phyloP scores from a whole-genome alignment of 2,113 vertebrate genomes.

The Zosterops pallidus region DNA sequence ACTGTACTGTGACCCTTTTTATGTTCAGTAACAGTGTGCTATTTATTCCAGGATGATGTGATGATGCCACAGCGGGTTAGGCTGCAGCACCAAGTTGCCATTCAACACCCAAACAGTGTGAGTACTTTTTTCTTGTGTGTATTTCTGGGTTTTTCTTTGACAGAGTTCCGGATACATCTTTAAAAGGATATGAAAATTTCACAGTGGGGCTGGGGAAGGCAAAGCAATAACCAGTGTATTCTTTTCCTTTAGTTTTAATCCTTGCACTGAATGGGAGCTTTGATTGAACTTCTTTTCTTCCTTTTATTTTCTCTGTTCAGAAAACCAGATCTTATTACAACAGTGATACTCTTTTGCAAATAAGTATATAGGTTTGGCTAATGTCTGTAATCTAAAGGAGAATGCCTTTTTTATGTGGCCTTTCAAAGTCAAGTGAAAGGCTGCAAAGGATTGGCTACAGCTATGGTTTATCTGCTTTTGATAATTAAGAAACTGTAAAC shows the following conservation, averaged over 20 bases:
- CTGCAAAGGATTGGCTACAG: not conserved
- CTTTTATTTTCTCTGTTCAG: not conserved
- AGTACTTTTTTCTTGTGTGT: slow-evolving; percentile 66
- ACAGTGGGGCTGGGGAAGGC: not conserved
- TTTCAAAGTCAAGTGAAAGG: not conserved
- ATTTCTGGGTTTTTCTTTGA: slow-evolving; percentile 28
- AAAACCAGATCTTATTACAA: not conserved
- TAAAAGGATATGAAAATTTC: slow-evolving; percentile 55
- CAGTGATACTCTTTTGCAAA: not conserved
- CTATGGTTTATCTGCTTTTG: not conserved
- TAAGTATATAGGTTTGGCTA: not conserved
- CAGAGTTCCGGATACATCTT: slow-evolving; percentile 20
- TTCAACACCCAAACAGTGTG: slow-evolving; percentile 80
- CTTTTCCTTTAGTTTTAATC: slow-evolving; percentile 16
- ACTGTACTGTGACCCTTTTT: slow-evolving; percentile 22
- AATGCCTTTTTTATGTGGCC: not conserved
- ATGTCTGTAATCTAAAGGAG: not conserved
- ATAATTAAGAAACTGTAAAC: not conserved
- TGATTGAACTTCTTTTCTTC: slow-evolving; percentile 4
- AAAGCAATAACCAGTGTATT: slow-evolving; percentile 1
- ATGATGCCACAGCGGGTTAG: slow-evolving; percentile 92
- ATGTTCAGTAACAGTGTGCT: slow-evolving; percentile 31
- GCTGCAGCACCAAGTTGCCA: slow-evolving; percentile 81
- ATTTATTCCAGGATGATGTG: slow-evolving; percentile 86
- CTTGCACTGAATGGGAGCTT: not conserved